Base-by-base conservation (phyloP, 92 coral and sea anemone species). In the Phenganax marumi region DNA sequence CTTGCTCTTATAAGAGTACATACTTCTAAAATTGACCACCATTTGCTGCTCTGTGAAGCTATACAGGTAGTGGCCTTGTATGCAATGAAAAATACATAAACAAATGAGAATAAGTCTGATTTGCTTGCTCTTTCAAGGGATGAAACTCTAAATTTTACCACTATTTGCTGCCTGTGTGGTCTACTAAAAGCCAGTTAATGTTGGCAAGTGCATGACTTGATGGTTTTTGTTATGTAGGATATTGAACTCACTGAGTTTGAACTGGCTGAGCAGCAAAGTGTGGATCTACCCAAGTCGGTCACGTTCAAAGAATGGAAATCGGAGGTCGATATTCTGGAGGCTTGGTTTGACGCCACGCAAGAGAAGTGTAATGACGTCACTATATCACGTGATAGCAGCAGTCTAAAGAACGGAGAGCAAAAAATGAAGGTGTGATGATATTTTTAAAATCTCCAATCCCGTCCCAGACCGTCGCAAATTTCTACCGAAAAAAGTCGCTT, bases 301-400 rank as follows among this genome's bases (percentile, higher is more conserved):
- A 63, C 71, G 65, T 78, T 61, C 68, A 56, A 78, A 48, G 83
- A 78, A 18, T 78, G 83, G 83, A 61, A 78, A 48, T 19, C 72
- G 0, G 83, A 78, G 13, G 25, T 66, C 11, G 22, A n/a, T 0
- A 51, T 8, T 21, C 33, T 78, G 72, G 83, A 78, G 10, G 57
- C n/a, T 33, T 78, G 83, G 83, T 78, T 60, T 18, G 69, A 26
- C 14, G 19, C 56, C 18, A 78, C 52, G 56, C 52, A 50, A 9
- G 83, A 62, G 19, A 43, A 78, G 26, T 60, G 83, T 23, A 48
- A 10, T 63, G 57, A 60, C 19, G 83, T 17, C 16, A 78, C 10
- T 18, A 61, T 78, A 10, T 46, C 56, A 18, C 65, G 60, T 48
- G 73, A 78, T 21, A 60, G 57, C n/a, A 19, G 39, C 47, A 68